Conservation (phyloP, 2,797 vertebrate genomes). For the Chelidonichthys spinosus region DNA sequence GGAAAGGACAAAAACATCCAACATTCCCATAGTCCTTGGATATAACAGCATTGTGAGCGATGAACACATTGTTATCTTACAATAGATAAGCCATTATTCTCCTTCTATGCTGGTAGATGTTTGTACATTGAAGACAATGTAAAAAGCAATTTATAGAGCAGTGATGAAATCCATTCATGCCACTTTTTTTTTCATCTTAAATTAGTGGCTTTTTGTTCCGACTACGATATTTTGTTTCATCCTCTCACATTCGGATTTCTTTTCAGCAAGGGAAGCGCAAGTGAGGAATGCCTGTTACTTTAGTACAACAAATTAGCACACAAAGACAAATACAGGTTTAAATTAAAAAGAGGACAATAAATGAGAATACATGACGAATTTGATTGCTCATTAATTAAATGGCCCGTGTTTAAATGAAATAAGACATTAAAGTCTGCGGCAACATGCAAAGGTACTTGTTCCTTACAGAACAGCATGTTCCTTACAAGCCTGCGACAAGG, state of each 20-base stretch:
- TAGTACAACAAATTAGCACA: slow-evolving; percentile 12
- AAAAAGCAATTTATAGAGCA: slow-evolving; percentile 14
- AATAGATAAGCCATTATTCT: slow-evolving; percentile 4
- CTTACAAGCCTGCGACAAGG: slow-evolving; percentile 54
- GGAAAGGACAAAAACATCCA: slow-evolving; percentile 14
- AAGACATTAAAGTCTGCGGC: slow-evolving; percentile 4
- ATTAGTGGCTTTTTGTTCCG: slow-evolving; percentile 21
- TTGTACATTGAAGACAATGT: slow-evolving; percentile 9
- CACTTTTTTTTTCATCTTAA: slow-evolving; percentile 12
- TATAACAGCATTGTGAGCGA: slow-evolving; percentile 10
- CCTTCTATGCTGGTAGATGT: slow-evolving; percentile 3
- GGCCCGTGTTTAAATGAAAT: slow-evolving; percentile 23
- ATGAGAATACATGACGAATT: background rate
- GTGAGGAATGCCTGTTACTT: background rate
- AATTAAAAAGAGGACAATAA: slow-evolving; percentile 6
- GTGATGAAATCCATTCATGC: slow-evolving; percentile 25
- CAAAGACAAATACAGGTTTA: slow-evolving; percentile 14
- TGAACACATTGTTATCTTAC: slow-evolving; percentile 10
- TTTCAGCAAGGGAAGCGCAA: slow-evolving; percentile 4
- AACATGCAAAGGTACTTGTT: slow-evolving; percentile 22
- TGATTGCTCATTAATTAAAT: slow-evolving; percentile 28
- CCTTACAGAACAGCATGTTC: slow-evolving; percentile 20
- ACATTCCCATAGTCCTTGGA: background rate
- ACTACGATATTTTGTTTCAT: slow-evolving; percentile 34
- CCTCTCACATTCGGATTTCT: slow-evolving; percentile 22